Evolutionary conservation across 2,888 invertebrate species (phyloP).

Genomic region (Anticlea derivata): DNA sequence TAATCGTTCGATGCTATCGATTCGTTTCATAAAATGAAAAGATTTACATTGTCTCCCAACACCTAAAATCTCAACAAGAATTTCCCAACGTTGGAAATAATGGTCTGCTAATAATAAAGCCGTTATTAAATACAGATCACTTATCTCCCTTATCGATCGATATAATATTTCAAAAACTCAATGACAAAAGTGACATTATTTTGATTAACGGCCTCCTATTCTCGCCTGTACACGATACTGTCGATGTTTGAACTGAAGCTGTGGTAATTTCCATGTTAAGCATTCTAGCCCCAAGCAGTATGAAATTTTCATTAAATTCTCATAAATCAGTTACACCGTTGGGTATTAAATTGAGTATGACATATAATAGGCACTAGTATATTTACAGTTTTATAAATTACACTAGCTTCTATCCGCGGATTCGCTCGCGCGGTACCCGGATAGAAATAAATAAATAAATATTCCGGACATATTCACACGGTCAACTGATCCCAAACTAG

Average conservation of each 20-base stretch:
- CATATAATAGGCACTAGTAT: not conserved
- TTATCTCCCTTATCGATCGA: slow-evolving; percentile 41
- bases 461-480: too few species aligned
- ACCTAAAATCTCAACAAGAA: slow-evolving; percentile 22
- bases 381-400: not conserved
- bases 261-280: slow-evolving; percentile 2
- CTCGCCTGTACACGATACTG: not conserved
- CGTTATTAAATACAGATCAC: slow-evolving; percentile 39
- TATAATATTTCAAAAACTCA: slow-evolving; percentile 45
- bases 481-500: too few species aligned
- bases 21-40: too few species aligned
- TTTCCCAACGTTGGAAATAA: slow-evolving; percentile 23
- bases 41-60: too few species aligned
- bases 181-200: slow-evolving; percentile 47
- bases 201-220: slow-evolving; percentile 29
- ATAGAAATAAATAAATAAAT: too few species aligned
- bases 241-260: slow-evolving; percentile 1
- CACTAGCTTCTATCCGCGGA: too few species aligned
- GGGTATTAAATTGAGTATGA: not conserved
- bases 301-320: slow-evolving; percentile 1
- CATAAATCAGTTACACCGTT: not conserved
- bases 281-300: slow-evolving; percentile 20
- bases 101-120: slow-evolving; percentile 19
- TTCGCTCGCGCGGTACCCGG: too few species aligned
- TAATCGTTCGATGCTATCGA: too few species aligned